Evolutionary conservation across 2,797 vertebrate genomes (phyloP).

Genomic region (Lutjanus argentimaculatus): DNA sequence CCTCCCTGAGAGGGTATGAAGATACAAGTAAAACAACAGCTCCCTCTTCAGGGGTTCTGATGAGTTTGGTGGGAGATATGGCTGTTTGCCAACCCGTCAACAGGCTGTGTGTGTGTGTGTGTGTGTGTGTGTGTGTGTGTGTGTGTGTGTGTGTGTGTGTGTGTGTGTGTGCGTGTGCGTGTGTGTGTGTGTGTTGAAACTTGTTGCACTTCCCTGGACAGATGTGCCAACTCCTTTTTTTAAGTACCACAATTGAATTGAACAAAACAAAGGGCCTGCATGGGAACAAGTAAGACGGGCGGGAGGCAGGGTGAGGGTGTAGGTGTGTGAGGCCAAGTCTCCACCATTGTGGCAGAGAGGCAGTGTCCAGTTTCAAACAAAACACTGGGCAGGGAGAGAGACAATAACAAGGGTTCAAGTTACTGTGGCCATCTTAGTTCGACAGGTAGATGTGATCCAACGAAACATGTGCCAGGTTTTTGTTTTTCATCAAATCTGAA

Average conservation of each 20-base stretch:
- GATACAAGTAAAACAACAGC: constrained; percentile 72
- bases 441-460: constrained; percentile 49
- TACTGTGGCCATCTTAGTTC: constrained; percentile 49
- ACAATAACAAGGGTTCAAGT: constrained; percentile 66
- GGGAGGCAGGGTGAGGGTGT: constrained; percentile 10
- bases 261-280: constrained; percentile 62
- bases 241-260: constrained; percentile 42
- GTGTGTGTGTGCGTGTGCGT: constrained; percentile 3
- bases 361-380: constrained; percentile 72
- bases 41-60: constrained; percentile 72
- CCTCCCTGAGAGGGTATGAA: constrained; percentile 10
- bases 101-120: constrained; percentile 9
- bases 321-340: constrained; percentile 11
- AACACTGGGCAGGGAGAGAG: constrained; percentile 49
- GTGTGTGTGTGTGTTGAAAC: constrained; percentile 50
- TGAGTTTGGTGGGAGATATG: constrained; percentile 56
- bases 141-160: constrained; percentile 25
- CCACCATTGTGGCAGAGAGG: constrained; percentile 41
- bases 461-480: constrained; percentile 30
- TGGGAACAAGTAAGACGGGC: constrained; percentile 19
- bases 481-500: constrained; percentile 27
- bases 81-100: constrained; percentile 55
- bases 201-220: constrained; percentile 50
- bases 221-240: constrained; percentile 64
- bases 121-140: constrained; percentile 4